These are phyloP conservation scores for Catharus ustulatus DNA, from an alignment of 2,797 vertebrate genomes.

Conservation along the genomic window DNA sequence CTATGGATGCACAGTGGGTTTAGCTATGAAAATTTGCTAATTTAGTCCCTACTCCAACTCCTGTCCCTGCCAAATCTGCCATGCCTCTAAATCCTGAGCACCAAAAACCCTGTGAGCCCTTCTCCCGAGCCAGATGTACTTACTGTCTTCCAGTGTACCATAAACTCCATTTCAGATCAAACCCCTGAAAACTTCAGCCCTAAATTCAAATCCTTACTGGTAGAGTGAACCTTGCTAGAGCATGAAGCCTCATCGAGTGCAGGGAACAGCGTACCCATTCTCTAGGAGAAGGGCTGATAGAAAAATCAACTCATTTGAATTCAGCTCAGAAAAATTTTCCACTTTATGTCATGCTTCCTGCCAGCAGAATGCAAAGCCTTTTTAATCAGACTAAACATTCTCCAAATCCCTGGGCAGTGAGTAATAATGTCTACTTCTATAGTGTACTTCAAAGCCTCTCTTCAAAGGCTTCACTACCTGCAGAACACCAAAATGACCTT, in stretches of 20 bases:
- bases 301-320: conserved; percentile 57
- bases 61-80: not conserved
- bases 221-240: not conserved
- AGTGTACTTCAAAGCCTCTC: conserved; percentile 44
- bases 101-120: not conserved
- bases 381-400: conserved; percentile 58
- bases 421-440: conserved; percentile 48
- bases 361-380: conserved; percentile 57
- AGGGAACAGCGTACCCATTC: not conserved
- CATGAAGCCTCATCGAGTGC: not conserved
- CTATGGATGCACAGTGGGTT: not conserved
- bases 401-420: conserved; percentile 53
- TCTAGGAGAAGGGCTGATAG: not conserved
- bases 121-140: not conserved
- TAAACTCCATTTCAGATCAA: conserved; percentile 1
- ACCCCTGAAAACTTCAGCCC: not conserved
- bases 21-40: not conserved
- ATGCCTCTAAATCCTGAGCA: not conserved
- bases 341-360: conserved; percentile 47
- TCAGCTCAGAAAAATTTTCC: conserved; percentile 56
- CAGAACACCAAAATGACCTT: conserved; percentile 22
- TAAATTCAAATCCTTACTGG: not conserved
- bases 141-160: not conserved
- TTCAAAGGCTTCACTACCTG: conserved; percentile 41
- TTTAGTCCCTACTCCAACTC: not conserved